Evolutionary conservation across 2,888 invertebrate genomes (phyloP).

Genomic region (Meliscaeva auricollis): DNA sequence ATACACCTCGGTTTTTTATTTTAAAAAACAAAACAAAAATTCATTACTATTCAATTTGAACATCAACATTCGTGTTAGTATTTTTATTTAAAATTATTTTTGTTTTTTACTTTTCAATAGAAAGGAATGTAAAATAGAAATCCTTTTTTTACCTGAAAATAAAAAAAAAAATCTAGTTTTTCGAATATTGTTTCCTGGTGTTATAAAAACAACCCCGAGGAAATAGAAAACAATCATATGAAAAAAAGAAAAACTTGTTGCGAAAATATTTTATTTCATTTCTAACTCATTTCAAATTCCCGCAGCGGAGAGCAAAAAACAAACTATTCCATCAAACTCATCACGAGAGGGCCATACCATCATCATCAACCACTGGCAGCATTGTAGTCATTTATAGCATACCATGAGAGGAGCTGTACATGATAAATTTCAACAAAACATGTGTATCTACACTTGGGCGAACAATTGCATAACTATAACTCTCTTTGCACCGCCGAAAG

Average conservation of each 20-base stretch:
- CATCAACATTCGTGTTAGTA: neutral
- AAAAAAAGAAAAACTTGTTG: constrained; percentile 7
- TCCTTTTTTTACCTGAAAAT: no score
- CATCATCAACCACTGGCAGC: neutral
- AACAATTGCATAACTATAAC: constrained; percentile 25
- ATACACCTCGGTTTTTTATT: no score
- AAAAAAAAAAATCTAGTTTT: no score
- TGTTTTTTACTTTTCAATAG: neutral
- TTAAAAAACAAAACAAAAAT: neutral
- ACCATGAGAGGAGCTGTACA: neutral
- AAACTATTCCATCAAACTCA: constrained; percentile 36
- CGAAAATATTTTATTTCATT: neutral
- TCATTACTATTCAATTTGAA: neutral
- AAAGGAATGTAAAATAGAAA: neutral
- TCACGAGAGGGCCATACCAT: neutral
- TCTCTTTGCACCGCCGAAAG: neutral
- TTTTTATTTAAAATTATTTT: constrained; percentile 9
- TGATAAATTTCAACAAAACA: constrained; percentile 41
- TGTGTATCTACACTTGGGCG: constrained; percentile 47
- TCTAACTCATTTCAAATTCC: constrained; percentile 22
- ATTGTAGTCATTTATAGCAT: neutral
- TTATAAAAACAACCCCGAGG: neutral
- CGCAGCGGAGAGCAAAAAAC: neutral
- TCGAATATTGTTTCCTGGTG: constrained; percentile 1
- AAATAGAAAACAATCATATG: neutral